phyloP scores from a whole-genome alignment of 2,888 invertebrate species.

The Tethea ocularis region DNA sequence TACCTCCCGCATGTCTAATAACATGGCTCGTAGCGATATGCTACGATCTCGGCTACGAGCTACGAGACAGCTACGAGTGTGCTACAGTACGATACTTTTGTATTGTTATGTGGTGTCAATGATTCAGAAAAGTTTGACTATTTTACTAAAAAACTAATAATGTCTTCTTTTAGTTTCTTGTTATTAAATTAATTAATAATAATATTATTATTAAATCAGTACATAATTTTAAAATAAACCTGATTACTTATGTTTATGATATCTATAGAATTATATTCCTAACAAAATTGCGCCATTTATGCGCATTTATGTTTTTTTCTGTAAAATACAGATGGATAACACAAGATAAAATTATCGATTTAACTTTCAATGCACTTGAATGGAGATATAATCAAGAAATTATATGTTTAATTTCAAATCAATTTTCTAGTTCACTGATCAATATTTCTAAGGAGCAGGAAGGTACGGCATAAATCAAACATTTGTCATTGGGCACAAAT shows the following conservation, averaged over 20 bases:
- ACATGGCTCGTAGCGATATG: conserved; percentile 16
- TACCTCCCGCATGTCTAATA: conserved; percentile 18
- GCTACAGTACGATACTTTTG: conserved; percentile 4
- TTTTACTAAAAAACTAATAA: too few relatives aligned
- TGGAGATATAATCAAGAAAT: not conserved
- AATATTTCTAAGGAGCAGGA: not conserved
- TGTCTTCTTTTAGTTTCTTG: too few relatives aligned
- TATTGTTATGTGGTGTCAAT: conserved; percentile 8
- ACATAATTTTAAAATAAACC: too few relatives aligned
- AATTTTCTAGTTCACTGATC: not conserved
- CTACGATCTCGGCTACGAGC: conserved; percentile 10
- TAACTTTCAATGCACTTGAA: not conserved
- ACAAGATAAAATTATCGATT: not conserved
- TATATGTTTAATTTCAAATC: not conserved
- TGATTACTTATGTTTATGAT: too few relatives aligned
- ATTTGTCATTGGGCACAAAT: not conserved
- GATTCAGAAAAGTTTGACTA: not conserved
- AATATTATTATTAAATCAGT: too few relatives aligned
- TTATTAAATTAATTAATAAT: too few relatives aligned
- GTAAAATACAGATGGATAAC: too few relatives aligned
- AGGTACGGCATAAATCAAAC: not conserved
- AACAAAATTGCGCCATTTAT: too few relatives aligned
- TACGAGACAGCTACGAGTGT: conserved; percentile 32
- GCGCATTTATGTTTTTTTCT: too few relatives aligned
- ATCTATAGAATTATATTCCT: too few relatives aligned